These are phyloP conservation scores for Rutilus rutilus DNA, from an alignment of 2,113 vertebrate genomes.

Conservation along the genomic window DNA sequence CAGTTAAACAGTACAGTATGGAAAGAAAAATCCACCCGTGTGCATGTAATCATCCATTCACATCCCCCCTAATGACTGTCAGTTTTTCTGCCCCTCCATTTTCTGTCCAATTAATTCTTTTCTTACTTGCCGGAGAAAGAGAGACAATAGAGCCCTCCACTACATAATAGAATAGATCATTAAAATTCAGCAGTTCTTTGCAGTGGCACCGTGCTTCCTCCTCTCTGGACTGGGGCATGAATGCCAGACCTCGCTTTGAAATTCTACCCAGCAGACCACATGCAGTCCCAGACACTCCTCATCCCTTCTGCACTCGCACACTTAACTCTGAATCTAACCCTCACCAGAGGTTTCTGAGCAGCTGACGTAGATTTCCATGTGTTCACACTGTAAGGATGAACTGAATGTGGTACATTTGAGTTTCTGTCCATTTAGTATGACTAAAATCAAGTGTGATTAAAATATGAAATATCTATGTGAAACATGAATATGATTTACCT, in stretches of 20 bases:
- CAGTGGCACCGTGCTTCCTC: slow-evolving; percentile 80
- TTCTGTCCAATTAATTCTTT: slow-evolving; percentile 99
- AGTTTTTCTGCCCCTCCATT: slow-evolving; percentile 94
- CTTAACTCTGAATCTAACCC: not conserved
- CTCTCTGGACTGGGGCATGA: slow-evolving; percentile 77
- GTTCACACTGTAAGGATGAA: not conserved
- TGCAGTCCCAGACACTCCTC: slow-evolving; percentile 45
- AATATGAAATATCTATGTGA: not conserved
- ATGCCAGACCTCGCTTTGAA: slow-evolving; percentile 79
- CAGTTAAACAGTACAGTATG: slow-evolving; percentile 62
- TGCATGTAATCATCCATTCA: slow-evolving; percentile 89
- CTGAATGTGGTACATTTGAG: not conserved
- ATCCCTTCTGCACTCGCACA: not conserved
- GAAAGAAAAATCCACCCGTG: slow-evolving; percentile 75
- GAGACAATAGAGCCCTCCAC: slow-evolving; percentile 88
- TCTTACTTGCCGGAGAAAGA: slow-evolving; percentile 95
- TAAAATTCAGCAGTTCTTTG: slow-evolving; percentile 93
- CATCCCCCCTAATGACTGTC: slow-evolving; percentile 91
- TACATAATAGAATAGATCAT: slow-evolving; percentile 89
- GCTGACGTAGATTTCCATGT: not conserved
- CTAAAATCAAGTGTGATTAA: not conserved
- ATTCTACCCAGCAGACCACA: slow-evolving; percentile 74
- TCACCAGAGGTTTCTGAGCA: too few relatives aligned
- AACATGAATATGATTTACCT: not conserved
- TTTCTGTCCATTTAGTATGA: not conserved